Evolutionary conservation across 2,113 vertebrate species (phyloP).

Genomic region (Thunnus thynnus): DNA sequence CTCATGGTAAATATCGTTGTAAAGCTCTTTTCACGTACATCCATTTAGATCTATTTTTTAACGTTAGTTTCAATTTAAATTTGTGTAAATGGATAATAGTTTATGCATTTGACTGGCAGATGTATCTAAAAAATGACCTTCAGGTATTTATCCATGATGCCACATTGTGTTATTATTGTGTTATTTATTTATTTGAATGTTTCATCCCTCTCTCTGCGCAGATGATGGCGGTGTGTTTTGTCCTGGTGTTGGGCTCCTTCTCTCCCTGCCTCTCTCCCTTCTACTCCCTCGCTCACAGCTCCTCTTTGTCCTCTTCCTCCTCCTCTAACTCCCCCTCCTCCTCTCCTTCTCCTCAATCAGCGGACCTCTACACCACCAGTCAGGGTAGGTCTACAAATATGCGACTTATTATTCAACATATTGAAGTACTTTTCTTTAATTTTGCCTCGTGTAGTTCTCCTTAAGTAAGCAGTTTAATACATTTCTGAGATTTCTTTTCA

Average conservation of each 20-base stretch:
- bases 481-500: background rate
- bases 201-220: slow-evolving; percentile 70
- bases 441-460: too few species aligned
- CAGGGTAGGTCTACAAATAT: slow-evolving; percentile 88
- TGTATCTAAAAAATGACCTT: too few species aligned
- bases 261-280: slow-evolving; percentile 94
- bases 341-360: slow-evolving; percentile 82
- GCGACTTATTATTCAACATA: too few species aligned
- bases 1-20: slow-evolving; percentile 66
- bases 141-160: too few species aligned
- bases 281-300: slow-evolving; percentile 82
- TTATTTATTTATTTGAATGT: background rate
- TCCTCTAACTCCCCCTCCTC: slow-evolving; percentile 85
- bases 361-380: slow-evolving; percentile 93
- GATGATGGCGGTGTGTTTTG: slow-evolving; percentile 96
- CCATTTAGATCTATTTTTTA: background rate
- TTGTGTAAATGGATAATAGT: background rate
- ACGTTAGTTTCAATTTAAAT: background rate
- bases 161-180: background rate
- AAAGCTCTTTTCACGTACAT: fast-evolving
- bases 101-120: too few species aligned
- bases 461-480: too few species aligned
- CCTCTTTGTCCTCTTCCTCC: slow-evolving; percentile 65
- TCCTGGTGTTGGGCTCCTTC: slow-evolving; percentile 96
- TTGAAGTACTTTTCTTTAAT: too few species aligned